Evolutionary conservation across 2,797 vertebrate genomes (phyloP).

Genomic region (Chloroceryle inda): DNA sequence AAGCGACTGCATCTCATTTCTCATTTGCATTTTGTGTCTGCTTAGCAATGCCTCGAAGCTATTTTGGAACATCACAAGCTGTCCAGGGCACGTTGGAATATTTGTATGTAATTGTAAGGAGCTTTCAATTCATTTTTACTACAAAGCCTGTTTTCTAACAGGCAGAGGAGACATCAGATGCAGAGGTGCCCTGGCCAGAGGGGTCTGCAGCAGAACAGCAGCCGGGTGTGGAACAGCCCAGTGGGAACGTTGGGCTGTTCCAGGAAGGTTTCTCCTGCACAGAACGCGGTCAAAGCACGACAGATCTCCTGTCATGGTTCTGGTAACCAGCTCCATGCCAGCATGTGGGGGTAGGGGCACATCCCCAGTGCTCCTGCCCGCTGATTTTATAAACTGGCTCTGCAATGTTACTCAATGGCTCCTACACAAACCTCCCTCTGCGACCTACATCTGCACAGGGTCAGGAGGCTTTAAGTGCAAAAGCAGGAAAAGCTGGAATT

Average conservation of each 20-base stretch:
- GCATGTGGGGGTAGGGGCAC: neutral
- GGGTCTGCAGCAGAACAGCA: neutral
- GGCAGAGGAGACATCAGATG: neutral
- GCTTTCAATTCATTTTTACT: neutral
- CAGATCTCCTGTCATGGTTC: neutral
- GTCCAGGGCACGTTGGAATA: neutral
- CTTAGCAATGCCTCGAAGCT: slow-evolving; percentile 1
- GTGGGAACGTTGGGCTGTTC: neutral
- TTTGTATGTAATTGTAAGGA: neutral
- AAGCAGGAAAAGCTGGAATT: neutral
- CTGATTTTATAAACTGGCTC: neutral
- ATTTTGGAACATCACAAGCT: slow-evolving; percentile 22
- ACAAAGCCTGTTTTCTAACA: neutral
- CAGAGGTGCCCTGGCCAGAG: neutral
- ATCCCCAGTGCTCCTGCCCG: neutral
- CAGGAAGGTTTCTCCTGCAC: neutral
- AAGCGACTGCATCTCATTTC: slow-evolving; percentile 27
- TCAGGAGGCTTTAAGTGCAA: neutral
- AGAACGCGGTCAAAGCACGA: accelerated
- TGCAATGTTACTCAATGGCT: neutral
- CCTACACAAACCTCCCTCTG: neutral
- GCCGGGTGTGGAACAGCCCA: neutral
- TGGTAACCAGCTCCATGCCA: neutral
- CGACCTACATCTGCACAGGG: neutral
- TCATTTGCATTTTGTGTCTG: slow-evolving; percentile 22